Base-by-base conservation (phyloP, 2,113 vertebrate genomes). In the Burhinus bistriatus region DNA sequence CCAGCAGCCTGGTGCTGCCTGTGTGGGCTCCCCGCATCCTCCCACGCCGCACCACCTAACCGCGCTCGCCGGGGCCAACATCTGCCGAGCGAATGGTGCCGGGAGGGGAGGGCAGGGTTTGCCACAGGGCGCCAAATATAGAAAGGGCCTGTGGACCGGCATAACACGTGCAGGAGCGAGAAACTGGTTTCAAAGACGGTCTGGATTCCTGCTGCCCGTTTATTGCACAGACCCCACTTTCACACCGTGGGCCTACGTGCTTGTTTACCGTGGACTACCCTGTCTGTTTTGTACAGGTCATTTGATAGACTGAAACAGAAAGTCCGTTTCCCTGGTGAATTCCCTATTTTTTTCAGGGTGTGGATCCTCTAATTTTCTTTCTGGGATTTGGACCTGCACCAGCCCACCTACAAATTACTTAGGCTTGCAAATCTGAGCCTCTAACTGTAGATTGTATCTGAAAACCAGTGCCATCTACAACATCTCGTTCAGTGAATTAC, bases 351-450 rank as follows among this genome's bases (percentile, higher is more conserved):
- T 52, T 69, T 66, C 26, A 78, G 38, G 38, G 32, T 66, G 81
- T 86, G 38, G n/a, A 45, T 72, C 47, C 25, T 73, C 62, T 94
- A 72, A 79, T 87, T 95, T 89, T 92, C 27, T 36, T 82, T 82
- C 70, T 86, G 75, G 64, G 40, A 72, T 38, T 1, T 93, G 83
- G 62, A 76, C 29, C 12, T 51, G 23, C 15, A 59, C 36, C 73
- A 94, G 26, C 70, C 54, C 84, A 93, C 84, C 58, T 85, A 93
- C 81, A 91, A 83, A 80, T 73, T 83, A 79, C n/a, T 42, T 69
- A 69, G 38, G 22, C 42, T 85, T 90, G 70, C 71, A 94, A 62
- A 90, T 72, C 78, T 72, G 65, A 94, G 45, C 15, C 26, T 71
- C 34, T 80, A 90, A 77, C 72, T 51, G 27, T 54, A 89, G 83